Evolutionary conservation across 1,140 invertebrate species (phyloP), one percentile per base, ranked within the genome.

Genomic region (Pseudobourletiella spinata): DNA sequence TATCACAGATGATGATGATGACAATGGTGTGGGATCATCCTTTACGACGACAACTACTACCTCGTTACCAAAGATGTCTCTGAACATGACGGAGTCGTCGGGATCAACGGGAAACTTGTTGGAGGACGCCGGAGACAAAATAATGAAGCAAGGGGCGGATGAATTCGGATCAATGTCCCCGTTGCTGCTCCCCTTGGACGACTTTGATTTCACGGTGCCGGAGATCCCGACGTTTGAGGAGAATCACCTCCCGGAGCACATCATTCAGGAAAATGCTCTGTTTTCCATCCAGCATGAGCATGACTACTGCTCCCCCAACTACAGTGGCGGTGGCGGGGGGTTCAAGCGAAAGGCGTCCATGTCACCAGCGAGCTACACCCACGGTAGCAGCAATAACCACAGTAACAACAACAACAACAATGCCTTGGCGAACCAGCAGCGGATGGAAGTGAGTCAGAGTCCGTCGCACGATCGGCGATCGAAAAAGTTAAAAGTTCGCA

Each of bases 161-260:
- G 20, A 8, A 32, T 60, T 60, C 29, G 56, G 58, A 2, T 48
- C 46, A 28, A 57, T 60, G 52, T 57, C 52, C 1, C 55, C 59
- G 2, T 39, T 65, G 20, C 28, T 65, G 3, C 54, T 59, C 22
- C 59, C 64, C 3, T 25, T 61, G 26, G 58, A 67, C 28, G 66
- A 68, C 24, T 68, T 68, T 51, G 57, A 50, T 24, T 62, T 67
- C 18, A 58, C 25, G 16, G 58, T 58, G 22, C 57, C 63, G 16
- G 61, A 63, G 29, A 64, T 66, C 16, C 58, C 64, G 18, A 64
- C 64, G 3, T 61, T 64, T 32, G 64, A 66, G 22, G 58, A 64
- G 16, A 57, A 57, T 32, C 43, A 39, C 28, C 43, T 65, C 25
- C 68, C 64, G 3, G 62, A 66, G 15, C 67, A 69, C 26, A 66